A percentile compares a stretch with the other conserved stretches of the same genome.
Evolutionary conservation across 23 tunicate species (phyloP).

Genomic region (Styela clava): DNA sequence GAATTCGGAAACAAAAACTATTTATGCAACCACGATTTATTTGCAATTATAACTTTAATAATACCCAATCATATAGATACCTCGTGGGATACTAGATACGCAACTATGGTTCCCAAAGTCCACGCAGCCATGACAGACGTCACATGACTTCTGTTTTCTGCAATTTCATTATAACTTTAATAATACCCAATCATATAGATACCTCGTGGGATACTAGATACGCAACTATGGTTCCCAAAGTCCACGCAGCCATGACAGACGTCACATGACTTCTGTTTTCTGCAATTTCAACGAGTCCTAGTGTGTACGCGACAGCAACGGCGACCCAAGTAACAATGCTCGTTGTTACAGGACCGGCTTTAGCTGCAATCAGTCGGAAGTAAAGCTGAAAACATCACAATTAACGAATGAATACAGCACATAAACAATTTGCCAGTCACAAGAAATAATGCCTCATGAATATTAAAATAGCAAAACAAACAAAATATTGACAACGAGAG

Average conservation of each 20-base stretch:
- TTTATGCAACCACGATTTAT: no score
- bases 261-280: conserved; percentile 10
- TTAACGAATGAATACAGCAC: no score
- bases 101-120: conserved; percentile 6
- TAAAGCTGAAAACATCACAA: conserved; percentile 11
- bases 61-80: no score
- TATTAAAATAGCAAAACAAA: no score
- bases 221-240: conserved; percentile 3
- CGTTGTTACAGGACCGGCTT: neutral
- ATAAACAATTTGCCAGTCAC: no score
- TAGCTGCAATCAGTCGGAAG: neutral
- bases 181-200: no score
- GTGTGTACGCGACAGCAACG: neutral
- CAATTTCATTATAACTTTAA: no score
- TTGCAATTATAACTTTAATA: no score
- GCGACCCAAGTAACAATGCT: neutral
- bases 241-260: conserved; percentile 23
- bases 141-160: conserved; percentile 12
- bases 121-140: conserved; percentile 21
- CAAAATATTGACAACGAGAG: no score
- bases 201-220: conserved; percentile 3
- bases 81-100: neutral
- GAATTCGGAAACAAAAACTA: no score
- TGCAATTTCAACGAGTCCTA: conserved; percentile 21
- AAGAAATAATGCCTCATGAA: no score